phyloP scores from a whole-genome alignment of 2,113 vertebrate genomes.

The Rhombomys opimus region DNA sequence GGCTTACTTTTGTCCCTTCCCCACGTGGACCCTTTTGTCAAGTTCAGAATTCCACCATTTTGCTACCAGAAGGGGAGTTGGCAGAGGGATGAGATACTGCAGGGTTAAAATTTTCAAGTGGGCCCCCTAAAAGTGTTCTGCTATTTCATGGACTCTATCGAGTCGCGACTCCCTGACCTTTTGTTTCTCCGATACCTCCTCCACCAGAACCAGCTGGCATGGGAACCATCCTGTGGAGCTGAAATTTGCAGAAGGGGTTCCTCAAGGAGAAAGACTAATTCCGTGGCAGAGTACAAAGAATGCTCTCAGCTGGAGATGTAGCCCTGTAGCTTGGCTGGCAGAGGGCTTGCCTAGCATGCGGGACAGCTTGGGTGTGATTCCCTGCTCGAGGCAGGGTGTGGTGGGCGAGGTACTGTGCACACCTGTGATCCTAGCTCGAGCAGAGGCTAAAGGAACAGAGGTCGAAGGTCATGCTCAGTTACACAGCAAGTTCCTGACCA shows the following conservation, averaged over 20 bases:
- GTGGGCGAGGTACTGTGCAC: neutral
- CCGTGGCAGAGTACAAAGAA: neutral
- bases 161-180: neutral
- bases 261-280: conserved; percentile 33
- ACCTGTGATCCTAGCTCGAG: neutral
- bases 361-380: neutral
- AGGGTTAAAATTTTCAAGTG: neutral
- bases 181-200: neutral
- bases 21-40: neutral
- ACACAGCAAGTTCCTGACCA: neutral
- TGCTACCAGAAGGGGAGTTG: neutral
- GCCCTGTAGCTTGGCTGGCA: too few species aligned
- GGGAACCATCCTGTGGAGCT: neutral
- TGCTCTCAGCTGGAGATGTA: neutral
- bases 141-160: neutral
- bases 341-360: neutral
- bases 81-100: neutral
- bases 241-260: neutral
- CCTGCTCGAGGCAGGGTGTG: neutral
- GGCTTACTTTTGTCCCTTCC: neutral
- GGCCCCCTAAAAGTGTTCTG: neutral
- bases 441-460: neutral
- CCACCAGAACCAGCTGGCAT: neutral
- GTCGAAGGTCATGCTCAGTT: neutral
- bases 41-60: conserved; percentile 3